Base-by-base conservation (phyloP, 2,888 invertebrate genomes). In the Monochamus alternatus region DNA sequence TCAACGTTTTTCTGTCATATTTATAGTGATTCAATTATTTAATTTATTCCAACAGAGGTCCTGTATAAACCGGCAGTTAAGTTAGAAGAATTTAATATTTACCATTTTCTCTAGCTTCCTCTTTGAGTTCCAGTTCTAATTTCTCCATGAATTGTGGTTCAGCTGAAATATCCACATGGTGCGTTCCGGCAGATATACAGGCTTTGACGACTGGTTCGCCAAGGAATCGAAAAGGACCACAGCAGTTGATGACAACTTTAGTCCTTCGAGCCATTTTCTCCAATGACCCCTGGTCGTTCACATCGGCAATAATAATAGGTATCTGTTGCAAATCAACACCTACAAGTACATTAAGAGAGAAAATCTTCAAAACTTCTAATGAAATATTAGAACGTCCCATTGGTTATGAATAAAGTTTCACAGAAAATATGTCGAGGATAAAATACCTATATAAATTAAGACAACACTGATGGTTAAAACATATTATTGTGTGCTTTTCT, bases 131-230 rank as follows among this genome's bases (percentile, higher is more conserved):
- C 74, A 97, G 87, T 86, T 97, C 96, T 73, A 87, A 84, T 30
- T 71, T 77, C 77, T 87, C 87, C 84, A 88, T 87, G 74, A 82
- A 88, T 90, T 94, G 93, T 0, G 97, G 96, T 87, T 98, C 98
- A 5, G 98, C 98, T 84, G 94, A 95, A 55, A 99, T 94, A 88
- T 99, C 98, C 8, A 99, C 93, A 85, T 98, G 95, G 89, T 96
- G 94, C 0, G 98, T 92, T 72, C 93, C 93, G 63, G 92, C 91
- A 73, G 94, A 94, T 58, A 89, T 79, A 80, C 97, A 98, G 0
- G 98, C 97, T 83, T 93, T 93, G 0, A 98, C 94, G 7, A 98
- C 96, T 2, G 94, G 92, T 87, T 98, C 97, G 0, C 98, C 99
- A 88, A 93, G 96, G 85, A 96, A 93, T 4, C 75, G 64, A 51